phyloP scores from a whole-genome alignment of 2,113 vertebrate species.

The Eira barbara region DNA sequence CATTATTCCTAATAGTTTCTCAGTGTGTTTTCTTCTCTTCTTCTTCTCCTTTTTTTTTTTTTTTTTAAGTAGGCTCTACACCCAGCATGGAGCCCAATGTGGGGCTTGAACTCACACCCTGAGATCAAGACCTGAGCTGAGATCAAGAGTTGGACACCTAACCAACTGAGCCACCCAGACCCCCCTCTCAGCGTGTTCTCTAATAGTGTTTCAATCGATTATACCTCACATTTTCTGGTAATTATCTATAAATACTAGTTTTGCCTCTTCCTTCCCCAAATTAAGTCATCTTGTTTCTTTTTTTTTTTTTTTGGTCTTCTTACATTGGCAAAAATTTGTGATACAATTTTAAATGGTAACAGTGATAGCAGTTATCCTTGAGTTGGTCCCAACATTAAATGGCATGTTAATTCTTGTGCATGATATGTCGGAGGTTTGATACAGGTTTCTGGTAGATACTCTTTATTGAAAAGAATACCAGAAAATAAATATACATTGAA shows the following conservation, averaged over 20 bases:
- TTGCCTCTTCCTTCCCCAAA: background rate
- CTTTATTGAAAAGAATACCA: background rate
- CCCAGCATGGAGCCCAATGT: background rate
- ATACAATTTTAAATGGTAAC: background rate
- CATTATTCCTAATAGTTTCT: background rate
- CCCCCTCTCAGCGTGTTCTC: background rate
- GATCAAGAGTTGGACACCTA: background rate
- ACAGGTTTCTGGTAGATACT: background rate
- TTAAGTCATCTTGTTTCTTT: background rate
- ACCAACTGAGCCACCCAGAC: background rate
- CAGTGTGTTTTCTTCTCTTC: background rate
- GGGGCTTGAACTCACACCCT: background rate
- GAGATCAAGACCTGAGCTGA: background rate
- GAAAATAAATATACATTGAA: background rate
- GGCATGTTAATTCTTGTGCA: background rate
- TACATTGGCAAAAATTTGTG: background rate
- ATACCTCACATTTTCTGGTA: background rate
- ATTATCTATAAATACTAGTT: background rate
- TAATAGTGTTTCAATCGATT: background rate
- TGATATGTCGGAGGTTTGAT: background rate
- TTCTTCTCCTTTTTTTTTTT: too few relatives aligned
- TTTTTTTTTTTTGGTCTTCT: background rate
- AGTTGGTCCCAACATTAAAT: background rate
- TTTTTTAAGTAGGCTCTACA: background rate
- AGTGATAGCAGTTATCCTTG: background rate